A percentile compares a stretch with the other conserved stretches of the same genome.
These are phyloP conservation scores for Cerceris rybyensis DNA, from an alignment of 2,888 invertebrate species.

Conservation along the genomic window DNA sequence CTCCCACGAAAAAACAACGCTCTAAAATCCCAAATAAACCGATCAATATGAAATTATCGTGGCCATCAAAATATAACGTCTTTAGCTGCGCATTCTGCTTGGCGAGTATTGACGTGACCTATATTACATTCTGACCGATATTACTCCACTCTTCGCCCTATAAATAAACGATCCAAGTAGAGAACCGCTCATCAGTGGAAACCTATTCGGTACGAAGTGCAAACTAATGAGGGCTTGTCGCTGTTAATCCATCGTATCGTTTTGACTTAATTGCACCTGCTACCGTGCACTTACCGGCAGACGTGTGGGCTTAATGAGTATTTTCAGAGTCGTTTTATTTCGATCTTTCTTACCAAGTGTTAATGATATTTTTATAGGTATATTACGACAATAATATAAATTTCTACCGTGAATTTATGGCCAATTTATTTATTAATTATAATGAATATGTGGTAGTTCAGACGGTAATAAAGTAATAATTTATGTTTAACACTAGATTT, in stretches of 20 bases:
- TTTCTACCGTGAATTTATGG: too few species aligned
- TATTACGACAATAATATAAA: too few species aligned
- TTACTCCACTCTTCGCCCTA: constrained; percentile 29
- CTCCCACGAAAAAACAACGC: neutral
- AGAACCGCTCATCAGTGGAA: neutral
- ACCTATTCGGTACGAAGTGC: neutral
- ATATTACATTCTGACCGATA: constrained; percentile 47
- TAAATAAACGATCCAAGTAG: constrained; percentile 43
- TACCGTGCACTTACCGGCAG: neutral
- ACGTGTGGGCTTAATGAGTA: neutral
- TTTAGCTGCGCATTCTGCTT: constrained; percentile 2
- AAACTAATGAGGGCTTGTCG: constrained; percentile 8
- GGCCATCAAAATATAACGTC: neutral
- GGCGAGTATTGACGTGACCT: constrained; percentile 50
- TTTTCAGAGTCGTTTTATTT: neutral
- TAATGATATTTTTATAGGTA: neutral
- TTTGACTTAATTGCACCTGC: constrained; percentile 3
- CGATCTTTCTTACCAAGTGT: neutral
- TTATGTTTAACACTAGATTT: too few species aligned
- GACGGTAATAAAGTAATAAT: too few species aligned
- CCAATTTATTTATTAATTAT: too few species aligned
- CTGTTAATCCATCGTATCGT: constrained; percentile 1
- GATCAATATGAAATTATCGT: neutral
- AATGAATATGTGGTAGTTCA: too few species aligned
- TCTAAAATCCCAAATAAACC: neutral